Conservation (phyloP, 1,140 invertebrate genomes). For the Pachyrhynchus sulphureomaculatus region DNA sequence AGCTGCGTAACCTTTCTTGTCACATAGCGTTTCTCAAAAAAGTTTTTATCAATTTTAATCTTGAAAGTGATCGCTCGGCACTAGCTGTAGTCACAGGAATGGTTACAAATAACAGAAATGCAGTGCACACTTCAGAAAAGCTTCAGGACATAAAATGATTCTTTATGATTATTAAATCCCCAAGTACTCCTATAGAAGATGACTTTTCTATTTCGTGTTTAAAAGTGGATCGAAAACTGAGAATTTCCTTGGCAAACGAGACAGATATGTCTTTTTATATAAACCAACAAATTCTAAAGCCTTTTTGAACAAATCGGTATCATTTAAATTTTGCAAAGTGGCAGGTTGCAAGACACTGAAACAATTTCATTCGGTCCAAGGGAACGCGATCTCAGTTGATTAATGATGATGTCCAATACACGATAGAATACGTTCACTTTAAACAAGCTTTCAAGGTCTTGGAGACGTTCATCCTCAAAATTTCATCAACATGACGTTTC, state of each 20-base stretch:
- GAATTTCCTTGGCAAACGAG: no score
- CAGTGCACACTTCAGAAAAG: slow-evolving; percentile 22
- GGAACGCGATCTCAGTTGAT: no score
- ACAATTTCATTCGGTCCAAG: no score
- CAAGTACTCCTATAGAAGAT: background rate
- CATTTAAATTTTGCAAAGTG: no score
- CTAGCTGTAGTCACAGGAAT: slow-evolving; percentile 30
- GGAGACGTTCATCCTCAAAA: slow-evolving; percentile 22
- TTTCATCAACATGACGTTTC: slow-evolving; percentile 30
- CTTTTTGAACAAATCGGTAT: no score
- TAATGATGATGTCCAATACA: no score
- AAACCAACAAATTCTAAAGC: no score
- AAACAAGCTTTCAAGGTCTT: background rate
- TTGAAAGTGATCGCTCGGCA: slow-evolving; percentile 34
- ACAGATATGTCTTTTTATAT: no score
- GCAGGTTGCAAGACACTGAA: no score
- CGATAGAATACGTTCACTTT: no score
- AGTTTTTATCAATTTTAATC: slow-evolving; percentile 45
- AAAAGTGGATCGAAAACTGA: no score
- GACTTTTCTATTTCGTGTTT: no score
- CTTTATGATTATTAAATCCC: background rate
- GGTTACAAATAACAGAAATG: slow-evolving; percentile 27
- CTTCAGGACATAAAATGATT: background rate
- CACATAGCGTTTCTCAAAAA: slow-evolving; percentile 44
- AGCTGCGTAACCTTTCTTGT: slow-evolving; percentile 41